phyloP scores from a whole-genome alignment of 2,113 vertebrate species.

The Noturus placidus region DNA sequence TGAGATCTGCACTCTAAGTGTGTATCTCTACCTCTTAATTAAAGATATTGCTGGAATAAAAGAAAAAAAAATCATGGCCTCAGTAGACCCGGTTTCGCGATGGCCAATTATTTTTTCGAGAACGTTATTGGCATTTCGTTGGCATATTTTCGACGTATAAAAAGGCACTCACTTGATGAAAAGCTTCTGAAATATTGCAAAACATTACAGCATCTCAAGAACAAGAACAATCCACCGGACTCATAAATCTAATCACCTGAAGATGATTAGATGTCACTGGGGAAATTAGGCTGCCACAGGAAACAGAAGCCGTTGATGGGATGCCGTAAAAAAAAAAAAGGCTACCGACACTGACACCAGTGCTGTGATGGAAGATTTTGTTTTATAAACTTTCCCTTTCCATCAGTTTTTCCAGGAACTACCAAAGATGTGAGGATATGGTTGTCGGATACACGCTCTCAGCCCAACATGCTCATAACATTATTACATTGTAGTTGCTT shows the following conservation, averaged over 20 bases:
- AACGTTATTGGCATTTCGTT: conserved; percentile 42
- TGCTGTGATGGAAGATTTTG: neutral
- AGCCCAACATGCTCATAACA: neutral
- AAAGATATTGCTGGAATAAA: neutral
- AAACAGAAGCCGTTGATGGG: conserved; percentile 4
- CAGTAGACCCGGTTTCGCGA: neutral
- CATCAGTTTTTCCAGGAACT: neutral
- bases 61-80: neutral
- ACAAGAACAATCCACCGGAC: conserved; percentile 28
- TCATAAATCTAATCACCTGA: conserved; percentile 51
- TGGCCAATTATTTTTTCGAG: conserved; percentile 37
- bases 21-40: neutral
- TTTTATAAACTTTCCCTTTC: neutral
- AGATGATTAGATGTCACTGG: conserved; percentile 39
- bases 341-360: neutral
- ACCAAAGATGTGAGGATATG: neutral
- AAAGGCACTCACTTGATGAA: conserved; percentile 39
- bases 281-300: conserved; percentile 52
- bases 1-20: neutral
- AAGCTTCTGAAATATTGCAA: conserved; percentile 15
- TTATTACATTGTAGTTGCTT: neutral
- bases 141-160: neutral
- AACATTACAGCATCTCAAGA: neutral
- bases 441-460: neutral
- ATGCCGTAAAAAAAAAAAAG: neutral